Evolutionary conservation across 92 coral and sea anemone species (phyloP), one percentile per base, ranked within the genome.

Genomic region (Parazoanthus swiftii): DNA sequence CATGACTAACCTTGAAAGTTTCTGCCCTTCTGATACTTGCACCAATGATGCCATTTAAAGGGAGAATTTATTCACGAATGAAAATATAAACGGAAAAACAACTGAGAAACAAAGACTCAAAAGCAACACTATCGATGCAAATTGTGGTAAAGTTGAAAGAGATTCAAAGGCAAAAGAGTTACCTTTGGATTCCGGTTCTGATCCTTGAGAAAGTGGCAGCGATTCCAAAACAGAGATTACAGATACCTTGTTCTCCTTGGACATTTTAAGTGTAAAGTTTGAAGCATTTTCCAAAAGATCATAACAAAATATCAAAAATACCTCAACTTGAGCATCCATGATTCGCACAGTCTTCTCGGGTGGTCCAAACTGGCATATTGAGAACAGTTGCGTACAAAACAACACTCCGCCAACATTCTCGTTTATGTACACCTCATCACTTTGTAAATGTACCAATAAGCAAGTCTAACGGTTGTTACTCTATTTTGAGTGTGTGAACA

Each of bases 281-380:
- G 87, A 5, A 46, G 51, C 75, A 68, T 44, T 70, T 65, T 67
- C 6, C 26, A 84, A 71, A 7, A 29, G 9, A 26, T 80, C n/a
- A 56, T 33, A 67, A 70, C 66, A 82, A 81, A 36, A 6, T 21
- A n/a, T 67, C 8, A 81, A 84, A 15, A 21, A 77, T 84, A 84
- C 87, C 87, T 84, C 87, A 43, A 71, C 37, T 84, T 51, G 65
- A 21, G 87, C 78, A 84, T 84, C 87, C 87, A 71, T 46, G 87
- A 84, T 29, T 48, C 38, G 79, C 77, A 68, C 29, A 65, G 43
- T 29, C 87, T 84, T 84, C 79, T 9, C 42, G n/a, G 59, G 78
- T 70, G 18, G 42, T 84, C 78, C 87, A n/a, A 48, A 35, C 79
- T 15, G 78, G 58, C 44, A 44, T 29, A 44, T 8, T 20, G 80